Percentiles rank a stretch among this genome's conserved stretches.
Evolutionary conservation across 2,797 vertebrate species (phyloP).

Genomic region (Danio albolineatus): DNA sequence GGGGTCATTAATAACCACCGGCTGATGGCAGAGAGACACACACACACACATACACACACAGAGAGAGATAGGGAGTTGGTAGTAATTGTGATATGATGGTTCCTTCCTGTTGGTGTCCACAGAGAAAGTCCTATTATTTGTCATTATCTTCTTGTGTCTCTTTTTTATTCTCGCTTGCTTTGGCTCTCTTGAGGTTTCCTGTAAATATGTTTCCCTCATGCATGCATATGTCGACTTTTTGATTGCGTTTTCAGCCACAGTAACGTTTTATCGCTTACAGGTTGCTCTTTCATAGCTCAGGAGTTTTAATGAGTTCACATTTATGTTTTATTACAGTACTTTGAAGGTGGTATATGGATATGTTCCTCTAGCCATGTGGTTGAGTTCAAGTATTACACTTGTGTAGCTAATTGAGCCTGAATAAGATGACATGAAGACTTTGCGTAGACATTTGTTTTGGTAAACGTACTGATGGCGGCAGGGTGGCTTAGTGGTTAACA

Average conservation of each 20-base stretch:
- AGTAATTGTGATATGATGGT: neutral
- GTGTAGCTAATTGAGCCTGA: neutral
- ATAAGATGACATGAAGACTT: neutral
- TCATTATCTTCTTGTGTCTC: neutral
- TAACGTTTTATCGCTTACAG: conserved; percentile 24
- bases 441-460: neutral
- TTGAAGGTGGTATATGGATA: neutral
- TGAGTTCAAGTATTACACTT: neutral
- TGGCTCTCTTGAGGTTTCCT: neutral
- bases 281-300: conserved; percentile 7
- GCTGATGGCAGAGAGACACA: conserved; percentile 46
- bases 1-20: conserved; percentile 62
- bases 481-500: too few species aligned
- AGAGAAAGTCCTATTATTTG: conserved; percentile 27
- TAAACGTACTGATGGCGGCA: neutral
- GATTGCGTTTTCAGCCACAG: neutral
- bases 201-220: conserved; percentile 9
- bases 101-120: neutral
- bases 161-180: neutral
- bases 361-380: conserved; percentile 24
- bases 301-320: neutral
- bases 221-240: neutral
- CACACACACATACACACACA: neutral
- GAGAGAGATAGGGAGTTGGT: neutral
- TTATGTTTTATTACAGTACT: conserved; percentile 22